Conservation (phyloP, 1,140 invertebrate species). For the Asbolus verrucosus region DNA sequence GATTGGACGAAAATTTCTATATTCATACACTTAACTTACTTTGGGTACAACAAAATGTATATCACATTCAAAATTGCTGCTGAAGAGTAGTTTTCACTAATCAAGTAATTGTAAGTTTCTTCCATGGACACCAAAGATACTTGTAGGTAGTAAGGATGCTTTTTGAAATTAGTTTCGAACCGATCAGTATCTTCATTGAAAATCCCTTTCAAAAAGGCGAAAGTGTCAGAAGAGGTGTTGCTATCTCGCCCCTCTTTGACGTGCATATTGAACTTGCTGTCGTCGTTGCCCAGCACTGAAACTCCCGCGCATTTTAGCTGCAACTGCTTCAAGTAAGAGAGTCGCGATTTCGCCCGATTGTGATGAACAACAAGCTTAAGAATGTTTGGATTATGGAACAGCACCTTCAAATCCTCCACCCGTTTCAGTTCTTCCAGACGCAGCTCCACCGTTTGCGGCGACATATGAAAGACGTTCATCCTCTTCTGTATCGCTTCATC, state of each 20-base stretch:
- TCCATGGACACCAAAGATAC: conserved; percentile 67
- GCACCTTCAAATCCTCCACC: conserved; percentile 67
- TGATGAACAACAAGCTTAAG: conserved; percentile 68
- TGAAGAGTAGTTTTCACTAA: conserved; percentile 59
- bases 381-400: conserved; percentile 67
- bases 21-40: conserved; percentile 64
- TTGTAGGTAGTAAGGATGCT: conserved; percentile 69
- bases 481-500: conserved; percentile 63
- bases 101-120: conserved; percentile 66
- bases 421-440: conserved; percentile 66
- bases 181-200: conserved; percentile 57
- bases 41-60: conserved; percentile 70
- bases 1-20: conserved; percentile 19
- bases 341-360: conserved; percentile 64
- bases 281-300: conserved; percentile 60
- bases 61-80: conserved; percentile 70
- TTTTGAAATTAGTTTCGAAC: conserved; percentile 64
- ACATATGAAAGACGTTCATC: conserved; percentile 66
- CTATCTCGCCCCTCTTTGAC: conserved; percentile 63
- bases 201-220: conserved; percentile 52
- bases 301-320: conserved; percentile 67
- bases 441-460: conserved; percentile 64
- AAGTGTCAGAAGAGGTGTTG: conserved; percentile 59
- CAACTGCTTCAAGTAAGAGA: conserved; percentile 65
- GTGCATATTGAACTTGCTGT: conserved; percentile 63